A percentile compares a stretch with the other conserved stretches of the same genome.
Evolutionary conservation across 1,140 invertebrate genomes (phyloP).

Genomic region (Drosophila oshimai): DNA sequence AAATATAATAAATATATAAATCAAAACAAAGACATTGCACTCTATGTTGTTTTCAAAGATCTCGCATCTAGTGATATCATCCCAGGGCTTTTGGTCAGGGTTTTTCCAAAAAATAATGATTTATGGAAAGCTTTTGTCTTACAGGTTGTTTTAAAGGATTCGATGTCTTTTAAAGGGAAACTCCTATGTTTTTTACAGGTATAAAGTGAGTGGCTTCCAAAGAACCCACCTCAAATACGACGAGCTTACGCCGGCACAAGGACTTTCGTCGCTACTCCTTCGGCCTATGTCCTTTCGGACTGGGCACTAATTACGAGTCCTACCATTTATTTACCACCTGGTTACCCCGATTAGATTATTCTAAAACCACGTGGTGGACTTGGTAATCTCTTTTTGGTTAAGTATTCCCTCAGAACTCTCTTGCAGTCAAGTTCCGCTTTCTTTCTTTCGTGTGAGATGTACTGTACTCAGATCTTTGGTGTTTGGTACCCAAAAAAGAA

Average conservation of each 20-base stretch:
- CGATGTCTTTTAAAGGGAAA: too few species aligned
- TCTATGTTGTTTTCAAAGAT: slow-evolving; percentile 6
- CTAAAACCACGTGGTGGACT: slow-evolving; percentile 19
- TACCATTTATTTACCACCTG: background rate
- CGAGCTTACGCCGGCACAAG: too few species aligned
- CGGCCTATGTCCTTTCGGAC: too few species aligned
- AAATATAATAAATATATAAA: background rate
- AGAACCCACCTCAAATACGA: too few species aligned
- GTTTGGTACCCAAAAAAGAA: background rate
- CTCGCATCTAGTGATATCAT: slow-evolving; percentile 9
- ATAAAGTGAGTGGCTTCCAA: too few species aligned
- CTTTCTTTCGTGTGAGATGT: background rate
- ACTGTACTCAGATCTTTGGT: background rate
- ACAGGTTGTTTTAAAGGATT: too few species aligned
- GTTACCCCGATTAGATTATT: background rate
- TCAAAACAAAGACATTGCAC: slow-evolving; percentile 37
- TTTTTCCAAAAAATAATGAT: too few species aligned
- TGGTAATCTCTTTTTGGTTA: background rate
- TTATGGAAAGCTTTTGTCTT: too few species aligned
- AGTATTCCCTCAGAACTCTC: slow-evolving; percentile 8
- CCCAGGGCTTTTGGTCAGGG: background rate
- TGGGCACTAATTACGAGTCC: too few species aligned
- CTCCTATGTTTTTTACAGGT: too few species aligned
- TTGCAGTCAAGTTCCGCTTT: slow-evolving; percentile 5
- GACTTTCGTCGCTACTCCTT: too few species aligned